Conservation (phyloP, 2,113 vertebrate genomes). For the Chionodraco myersi region DNA sequence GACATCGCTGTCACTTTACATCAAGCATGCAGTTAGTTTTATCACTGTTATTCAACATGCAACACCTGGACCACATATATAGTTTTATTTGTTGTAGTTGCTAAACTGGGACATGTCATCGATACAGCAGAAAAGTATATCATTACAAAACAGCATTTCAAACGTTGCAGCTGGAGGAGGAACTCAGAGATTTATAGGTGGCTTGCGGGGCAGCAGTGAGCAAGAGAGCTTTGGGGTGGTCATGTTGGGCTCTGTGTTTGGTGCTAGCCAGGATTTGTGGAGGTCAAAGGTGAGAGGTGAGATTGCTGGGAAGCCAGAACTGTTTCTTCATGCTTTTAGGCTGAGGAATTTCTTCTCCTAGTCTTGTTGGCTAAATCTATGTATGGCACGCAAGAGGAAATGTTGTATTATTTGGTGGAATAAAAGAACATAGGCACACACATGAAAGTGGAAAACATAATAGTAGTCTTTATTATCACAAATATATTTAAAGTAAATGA, state of each 20-base stretch:
- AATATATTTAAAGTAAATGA: constrained; percentile 11
- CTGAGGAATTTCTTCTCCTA: constrained; percentile 42
- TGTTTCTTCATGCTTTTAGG: constrained; percentile 65
- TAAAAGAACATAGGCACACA: background rate
- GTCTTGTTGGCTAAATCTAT: constrained; percentile 33
- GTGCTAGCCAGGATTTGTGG: constrained; percentile 75
- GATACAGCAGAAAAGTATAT: background rate
- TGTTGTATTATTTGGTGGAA: constrained; percentile 11
- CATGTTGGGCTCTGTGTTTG: constrained; percentile 59
- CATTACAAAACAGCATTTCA: constrained; percentile 27
- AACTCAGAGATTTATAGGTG: constrained; percentile 30
- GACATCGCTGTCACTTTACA: background rate
- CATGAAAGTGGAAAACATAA: background rate
- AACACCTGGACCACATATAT: constrained; percentile 7
- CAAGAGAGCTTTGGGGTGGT: constrained; percentile 52
- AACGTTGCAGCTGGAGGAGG: constrained; percentile 10
- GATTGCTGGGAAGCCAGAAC: constrained; percentile 73
- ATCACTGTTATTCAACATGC: background rate
- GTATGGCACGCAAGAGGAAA: background rate
- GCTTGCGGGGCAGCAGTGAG: constrained; percentile 35
- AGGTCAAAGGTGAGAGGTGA: constrained; percentile 83
- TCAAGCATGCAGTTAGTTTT: background rate
- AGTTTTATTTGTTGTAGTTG: constrained; percentile 8
- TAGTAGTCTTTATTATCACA: background rate
- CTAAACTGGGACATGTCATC: constrained; percentile 5